Evolutionary conservation across 2,113 vertebrate species (phyloP).

Genomic region (Hepsetus odoe): DNA sequence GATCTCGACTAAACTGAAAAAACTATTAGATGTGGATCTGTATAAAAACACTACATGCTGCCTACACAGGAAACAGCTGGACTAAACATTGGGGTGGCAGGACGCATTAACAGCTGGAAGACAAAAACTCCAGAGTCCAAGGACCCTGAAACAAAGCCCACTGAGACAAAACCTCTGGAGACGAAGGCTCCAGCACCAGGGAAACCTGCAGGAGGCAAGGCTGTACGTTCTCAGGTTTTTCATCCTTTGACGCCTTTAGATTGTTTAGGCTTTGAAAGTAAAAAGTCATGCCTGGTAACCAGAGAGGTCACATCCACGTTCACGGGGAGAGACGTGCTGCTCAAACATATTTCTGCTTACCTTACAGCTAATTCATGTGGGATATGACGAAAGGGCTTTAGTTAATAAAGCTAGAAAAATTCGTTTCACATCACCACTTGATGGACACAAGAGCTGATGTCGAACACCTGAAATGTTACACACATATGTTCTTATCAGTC

Average conservation of each 20-base stretch:
- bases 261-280: neutral
- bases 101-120: slow-evolving; percentile 88
- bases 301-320: neutral
- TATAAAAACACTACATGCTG: neutral
- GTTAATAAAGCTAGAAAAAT: neutral
- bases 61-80: slow-evolving; percentile 82
- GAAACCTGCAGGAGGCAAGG: slow-evolving; percentile 24
- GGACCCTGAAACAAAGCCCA: slow-evolving; percentile 78
- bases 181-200: slow-evolving; percentile 8
- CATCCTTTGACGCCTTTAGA: neutral
- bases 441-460: slow-evolving; percentile 13
- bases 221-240: too few species aligned
- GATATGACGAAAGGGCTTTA: neutral
- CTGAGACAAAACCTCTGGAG: slow-evolving; percentile 55
- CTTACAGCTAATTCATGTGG: neutral
- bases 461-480: neutral
- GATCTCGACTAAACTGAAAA: neutral
- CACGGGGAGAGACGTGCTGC: neutral
- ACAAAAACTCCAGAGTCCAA: slow-evolving; percentile 88
- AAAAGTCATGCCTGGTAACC: too few species aligned
- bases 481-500: neutral
- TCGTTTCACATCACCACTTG: slow-evolving; percentile 26
- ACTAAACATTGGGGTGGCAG: slow-evolving; percentile 85
- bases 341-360: neutral
- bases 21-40: neutral